Conservation (phyloP, 2,797 vertebrate species). For the Arremon brunneinucha region DNA sequence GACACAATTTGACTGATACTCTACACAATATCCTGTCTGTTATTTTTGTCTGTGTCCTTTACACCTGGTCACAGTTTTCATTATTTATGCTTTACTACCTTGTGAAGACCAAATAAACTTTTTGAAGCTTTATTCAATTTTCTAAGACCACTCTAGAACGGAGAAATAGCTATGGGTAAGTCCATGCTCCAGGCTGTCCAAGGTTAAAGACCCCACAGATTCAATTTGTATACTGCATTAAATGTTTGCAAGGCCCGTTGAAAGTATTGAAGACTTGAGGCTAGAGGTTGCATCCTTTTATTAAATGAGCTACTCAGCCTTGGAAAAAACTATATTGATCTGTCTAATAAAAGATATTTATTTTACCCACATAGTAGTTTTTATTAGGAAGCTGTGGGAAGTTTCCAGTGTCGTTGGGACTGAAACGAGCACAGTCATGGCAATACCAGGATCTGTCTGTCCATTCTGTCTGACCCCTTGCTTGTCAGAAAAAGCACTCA, state of each 20-base stretch:
- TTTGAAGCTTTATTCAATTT: not conserved
- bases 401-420: rapidly evolving
- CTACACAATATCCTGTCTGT: not conserved
- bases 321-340: not conserved
- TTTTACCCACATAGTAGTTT: not conserved
- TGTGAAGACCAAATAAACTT: not conserved
- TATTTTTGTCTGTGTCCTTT: not conserved
- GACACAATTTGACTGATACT: not conserved
- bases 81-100: not conserved
- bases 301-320: not conserved
- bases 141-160: not conserved
- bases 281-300: not conserved
- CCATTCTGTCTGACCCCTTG: not conserved
- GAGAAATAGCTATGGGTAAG: not conserved
- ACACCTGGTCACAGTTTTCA: not conserved
- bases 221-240: not conserved
- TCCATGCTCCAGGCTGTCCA: not conserved
- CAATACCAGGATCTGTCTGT: not conserved
- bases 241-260: not conserved
- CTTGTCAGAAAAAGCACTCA: not conserved
- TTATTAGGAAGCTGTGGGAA: not conserved
- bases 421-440: not conserved
- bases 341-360: not conserved
- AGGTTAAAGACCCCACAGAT: not conserved
- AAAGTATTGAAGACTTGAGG: not conserved